Conservation (phyloP, 2,113 vertebrate species). For the Colaptes auratus region DNA sequence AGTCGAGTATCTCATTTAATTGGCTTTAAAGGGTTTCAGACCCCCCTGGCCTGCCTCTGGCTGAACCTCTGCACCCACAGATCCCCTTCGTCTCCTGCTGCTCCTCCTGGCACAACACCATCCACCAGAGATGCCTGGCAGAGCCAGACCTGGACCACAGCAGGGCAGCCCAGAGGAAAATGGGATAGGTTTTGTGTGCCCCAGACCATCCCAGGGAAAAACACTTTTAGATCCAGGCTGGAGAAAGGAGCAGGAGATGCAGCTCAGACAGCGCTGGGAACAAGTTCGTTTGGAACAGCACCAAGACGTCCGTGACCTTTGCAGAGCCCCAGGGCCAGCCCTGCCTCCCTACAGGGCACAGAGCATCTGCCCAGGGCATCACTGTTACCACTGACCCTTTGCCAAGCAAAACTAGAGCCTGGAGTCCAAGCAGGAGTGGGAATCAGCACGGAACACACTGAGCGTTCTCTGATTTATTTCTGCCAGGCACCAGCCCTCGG, state of each 20-base stretch:
- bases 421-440: background rate
- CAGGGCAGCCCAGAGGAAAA: background rate
- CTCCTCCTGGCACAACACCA: rapidly evolving
- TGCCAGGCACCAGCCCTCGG: background rate
- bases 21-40: background rate
- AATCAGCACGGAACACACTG: background rate
- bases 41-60: background rate
- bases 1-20: background rate
- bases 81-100: background rate
- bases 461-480: background rate
- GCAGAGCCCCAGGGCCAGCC: background rate
- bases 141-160: background rate
- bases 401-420: background rate
- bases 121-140: background rate
- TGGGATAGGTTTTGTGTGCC: background rate
- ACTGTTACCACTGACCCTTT: background rate
- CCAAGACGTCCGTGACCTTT: background rate
- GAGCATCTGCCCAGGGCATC: background rate
- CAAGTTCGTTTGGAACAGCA: background rate
- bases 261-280: rapidly evolving
- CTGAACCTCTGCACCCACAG: background rate
- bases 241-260: background rate
- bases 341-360: background rate
- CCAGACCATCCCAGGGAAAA: background rate
- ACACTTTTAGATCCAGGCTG: background rate